Conservation (phyloP, 2,797 vertebrate species). For the Phyllotis vaccarum region DNA sequence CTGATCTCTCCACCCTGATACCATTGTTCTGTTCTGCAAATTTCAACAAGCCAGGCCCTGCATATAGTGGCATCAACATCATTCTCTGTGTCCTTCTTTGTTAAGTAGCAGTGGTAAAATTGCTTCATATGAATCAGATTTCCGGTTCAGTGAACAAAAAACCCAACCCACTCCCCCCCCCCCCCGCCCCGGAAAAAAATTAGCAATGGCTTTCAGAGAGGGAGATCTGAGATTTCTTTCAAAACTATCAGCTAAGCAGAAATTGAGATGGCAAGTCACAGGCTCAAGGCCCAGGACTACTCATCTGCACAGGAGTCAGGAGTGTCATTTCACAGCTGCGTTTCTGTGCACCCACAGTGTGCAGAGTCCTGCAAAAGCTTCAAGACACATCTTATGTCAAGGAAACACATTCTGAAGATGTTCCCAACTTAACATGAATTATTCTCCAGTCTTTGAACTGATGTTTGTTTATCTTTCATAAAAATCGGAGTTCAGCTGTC, state of each 20-base stretch:
- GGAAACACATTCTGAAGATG: background rate
- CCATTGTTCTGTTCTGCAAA: background rate
- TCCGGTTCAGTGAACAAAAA: conserved; percentile 65
- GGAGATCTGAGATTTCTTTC: conserved; percentile 1
- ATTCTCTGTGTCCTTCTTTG: background rate
- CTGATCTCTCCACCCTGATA: background rate
- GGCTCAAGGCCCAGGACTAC: background rate
- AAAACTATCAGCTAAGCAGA: background rate
- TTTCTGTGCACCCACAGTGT: background rate
- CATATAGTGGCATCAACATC: background rate
- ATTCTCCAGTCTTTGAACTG: background rate
- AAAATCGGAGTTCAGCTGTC: background rate
- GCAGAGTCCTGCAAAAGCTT: background rate
- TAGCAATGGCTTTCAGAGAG: background rate
- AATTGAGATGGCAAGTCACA: background rate
- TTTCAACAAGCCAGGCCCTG: background rate
- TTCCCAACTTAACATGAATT: background rate
- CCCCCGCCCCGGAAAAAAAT: background rate
- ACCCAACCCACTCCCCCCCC: too few relatives aligned
- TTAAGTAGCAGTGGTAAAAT: background rate
- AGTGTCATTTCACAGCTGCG: background rate
- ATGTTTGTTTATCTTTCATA: background rate
- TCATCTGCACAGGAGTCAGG: background rate
- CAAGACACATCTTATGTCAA: background rate
- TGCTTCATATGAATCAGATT: conserved; percentile 42